Conservation (phyloP, 2,113 vertebrate species). For the Suricata suricatta region DNA sequence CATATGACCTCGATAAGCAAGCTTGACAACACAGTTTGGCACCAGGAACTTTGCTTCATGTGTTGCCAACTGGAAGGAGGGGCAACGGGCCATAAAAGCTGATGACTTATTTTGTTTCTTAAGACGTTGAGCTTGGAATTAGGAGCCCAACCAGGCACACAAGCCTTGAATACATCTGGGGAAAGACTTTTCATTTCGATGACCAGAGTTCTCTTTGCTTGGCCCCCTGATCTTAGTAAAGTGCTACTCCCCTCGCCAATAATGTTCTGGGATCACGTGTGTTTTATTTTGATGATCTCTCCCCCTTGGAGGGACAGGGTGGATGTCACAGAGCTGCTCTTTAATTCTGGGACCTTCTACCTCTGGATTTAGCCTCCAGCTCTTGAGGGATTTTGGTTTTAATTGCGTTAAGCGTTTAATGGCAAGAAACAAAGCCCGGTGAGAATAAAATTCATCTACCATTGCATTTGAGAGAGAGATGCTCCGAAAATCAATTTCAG, state of each 20-base stretch:
- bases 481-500: neutral
- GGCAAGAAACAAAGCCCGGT: neutral
- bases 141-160: neutral
- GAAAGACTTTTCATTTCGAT: slow-evolving; percentile 50
- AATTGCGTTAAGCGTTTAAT: neutral
- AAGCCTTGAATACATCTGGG: slow-evolving; percentile 32
- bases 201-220: neutral
- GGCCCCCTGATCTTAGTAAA: neutral
- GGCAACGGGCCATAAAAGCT: neutral
- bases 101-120: slow-evolving; percentile 47
- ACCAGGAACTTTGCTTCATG: slow-evolving; percentile 35
- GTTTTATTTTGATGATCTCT: neutral
- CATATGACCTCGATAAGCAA: accelerated
- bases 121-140: slow-evolving; percentile 9
- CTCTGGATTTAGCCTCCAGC: neutral
- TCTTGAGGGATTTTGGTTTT: neutral
- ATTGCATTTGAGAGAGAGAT: neutral
- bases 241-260: neutral
- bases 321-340: accelerated
- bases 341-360: accelerated
- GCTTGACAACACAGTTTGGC: slow-evolving; percentile 23
- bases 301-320: accelerated
- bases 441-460: neutral
- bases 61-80: neutral
- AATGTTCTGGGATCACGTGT: neutral